Percentiles rank a stretch among this genome's conserved stretches.
phyloP scores from a whole-genome alignment of 2,797 vertebrate genomes.

The Pagetopsis macropterus region DNA sequence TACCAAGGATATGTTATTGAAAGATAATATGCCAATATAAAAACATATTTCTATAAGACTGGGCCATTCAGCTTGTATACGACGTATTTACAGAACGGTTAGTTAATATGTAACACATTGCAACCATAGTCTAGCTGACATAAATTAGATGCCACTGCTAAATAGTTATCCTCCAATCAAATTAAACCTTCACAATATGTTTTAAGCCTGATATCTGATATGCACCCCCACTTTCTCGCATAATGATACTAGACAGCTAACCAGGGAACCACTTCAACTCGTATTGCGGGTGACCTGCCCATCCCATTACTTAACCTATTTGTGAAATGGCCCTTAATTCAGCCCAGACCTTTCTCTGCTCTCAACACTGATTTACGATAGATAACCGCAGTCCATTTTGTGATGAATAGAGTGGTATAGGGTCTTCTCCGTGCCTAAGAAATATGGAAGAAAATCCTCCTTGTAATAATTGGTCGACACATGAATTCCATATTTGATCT shows the following conservation, averaged over 20 bases:
- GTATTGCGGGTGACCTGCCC: constrained; percentile 64
- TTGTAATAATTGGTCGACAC: neutral
- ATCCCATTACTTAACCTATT: constrained; percentile 76
- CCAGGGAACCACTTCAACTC: constrained; percentile 51
- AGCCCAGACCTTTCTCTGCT: constrained; percentile 59
- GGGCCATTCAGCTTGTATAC: neutral
- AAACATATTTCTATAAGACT: neutral
- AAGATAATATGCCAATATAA: too few relatives aligned
- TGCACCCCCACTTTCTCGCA: constrained; percentile 25
- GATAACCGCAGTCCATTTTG: constrained; percentile 64
- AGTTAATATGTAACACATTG: neutral
- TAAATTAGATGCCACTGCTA: constrained; percentile 42
- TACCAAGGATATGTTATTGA: constrained; percentile 4
- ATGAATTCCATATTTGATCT: neutral
- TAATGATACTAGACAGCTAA: constrained; percentile 29
- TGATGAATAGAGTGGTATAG: constrained; percentile 56
- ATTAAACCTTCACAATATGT: constrained; percentile 29
- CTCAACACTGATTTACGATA: constrained; percentile 77
- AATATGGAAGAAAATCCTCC: neutral
- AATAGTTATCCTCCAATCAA: constrained; percentile 43
- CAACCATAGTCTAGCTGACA: neutral
- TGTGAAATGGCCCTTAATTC: constrained; percentile 62
- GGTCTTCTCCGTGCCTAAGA: constrained; percentile 12
- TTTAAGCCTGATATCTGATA: constrained; percentile 25
- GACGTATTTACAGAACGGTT: neutral